Percentiles rank a stretch among this genome's conserved stretches.
These are phyloP conservation scores for Piscicola geometra DNA, from an alignment of 2,888 invertebrate species.

Conservation along the genomic window DNA sequence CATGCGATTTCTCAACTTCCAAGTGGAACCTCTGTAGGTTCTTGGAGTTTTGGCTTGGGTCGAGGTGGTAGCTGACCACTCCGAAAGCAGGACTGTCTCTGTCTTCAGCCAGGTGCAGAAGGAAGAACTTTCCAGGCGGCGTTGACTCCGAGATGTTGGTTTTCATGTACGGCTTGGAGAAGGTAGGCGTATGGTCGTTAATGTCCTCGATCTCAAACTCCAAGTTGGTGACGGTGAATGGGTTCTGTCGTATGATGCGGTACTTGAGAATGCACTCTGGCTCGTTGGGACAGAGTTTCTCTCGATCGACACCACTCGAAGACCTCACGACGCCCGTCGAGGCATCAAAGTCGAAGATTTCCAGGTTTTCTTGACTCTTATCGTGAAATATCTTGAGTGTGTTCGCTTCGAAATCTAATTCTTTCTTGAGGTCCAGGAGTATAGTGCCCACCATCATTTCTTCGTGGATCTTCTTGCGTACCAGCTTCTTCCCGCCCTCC, in stretches of 20 bases:
- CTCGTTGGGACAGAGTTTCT: slow-evolving; percentile 11
- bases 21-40: slow-evolving; percentile 23
- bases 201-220: slow-evolving; percentile 30
- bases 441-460: slow-evolving; percentile 22
- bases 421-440: slow-evolving; percentile 28
- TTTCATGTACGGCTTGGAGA: slow-evolving; percentile 25
- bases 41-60: slow-evolving; percentile 7
- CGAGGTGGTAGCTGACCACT: slow-evolving; percentile 22
- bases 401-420: slow-evolving; percentile 5
- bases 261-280: slow-evolving; percentile 22
- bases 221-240: background rate
- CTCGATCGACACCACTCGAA: slow-evolving; percentile 18
- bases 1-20: slow-evolving; percentile 10
- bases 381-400: slow-evolving; percentile 16
- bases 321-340: slow-evolving; percentile 15
- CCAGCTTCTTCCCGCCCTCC: slow-evolving; percentile 7
- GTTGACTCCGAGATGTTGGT: slow-evolving; percentile 31
- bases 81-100: slow-evolving; percentile 27
- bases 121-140: slow-evolving; percentile 11
- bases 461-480: slow-evolving; percentile 23
- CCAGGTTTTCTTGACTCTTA: background rate
- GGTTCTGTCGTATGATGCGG: background rate
- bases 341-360: slow-evolving; percentile 15
- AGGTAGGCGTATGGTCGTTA: slow-evolving; percentile 20
- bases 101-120: slow-evolving; percentile 22